These are phyloP conservation scores for Falco novaeseelandiae DNA, from an alignment of 2,797 vertebrate genomes.

Conservation along the genomic window DNA sequence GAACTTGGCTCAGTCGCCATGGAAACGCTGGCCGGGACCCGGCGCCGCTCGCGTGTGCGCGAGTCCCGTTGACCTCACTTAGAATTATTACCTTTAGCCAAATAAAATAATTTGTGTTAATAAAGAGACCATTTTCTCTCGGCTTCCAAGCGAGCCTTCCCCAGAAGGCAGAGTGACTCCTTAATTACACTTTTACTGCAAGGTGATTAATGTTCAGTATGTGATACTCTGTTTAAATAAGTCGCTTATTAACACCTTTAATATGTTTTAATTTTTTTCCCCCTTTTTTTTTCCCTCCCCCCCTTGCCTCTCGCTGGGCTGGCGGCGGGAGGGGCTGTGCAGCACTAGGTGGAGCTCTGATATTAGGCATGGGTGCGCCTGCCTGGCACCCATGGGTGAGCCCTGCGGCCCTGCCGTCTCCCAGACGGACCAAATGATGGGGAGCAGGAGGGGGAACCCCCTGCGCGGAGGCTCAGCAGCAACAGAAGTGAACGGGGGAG, in stretches of 20 bases:
- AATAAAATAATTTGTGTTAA: conserved; percentile 85
- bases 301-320: neutral
- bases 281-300: accelerated
- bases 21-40: conserved; percentile 72
- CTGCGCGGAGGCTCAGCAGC: accelerated
- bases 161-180: conserved; percentile 63
- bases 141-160: conserved; percentile 66
- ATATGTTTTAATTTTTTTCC: conserved; percentile 65
- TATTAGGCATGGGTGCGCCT: neutral
- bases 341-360: conserved; percentile 87
- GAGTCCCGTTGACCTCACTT: conserved; percentile 78
- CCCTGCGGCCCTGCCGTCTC: accelerated
- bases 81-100: conserved; percentile 83
- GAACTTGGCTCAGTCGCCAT: conserved; percentile 72
- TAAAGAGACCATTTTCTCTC: conserved; percentile 75
- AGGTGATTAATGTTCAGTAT: conserved; percentile 75
- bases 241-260: conserved; percentile 65
- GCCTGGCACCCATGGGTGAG: neutral
- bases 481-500: accelerated
- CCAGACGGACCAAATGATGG: neutral
- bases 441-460: accelerated
- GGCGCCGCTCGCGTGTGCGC: conserved; percentile 22
- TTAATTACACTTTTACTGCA: conserved; percentile 75
- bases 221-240: conserved; percentile 69
- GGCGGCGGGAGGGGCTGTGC: neutral